phyloP scores from a whole-genome alignment of 2,888 invertebrate species.

The Ectropis crepuscularia region DNA sequence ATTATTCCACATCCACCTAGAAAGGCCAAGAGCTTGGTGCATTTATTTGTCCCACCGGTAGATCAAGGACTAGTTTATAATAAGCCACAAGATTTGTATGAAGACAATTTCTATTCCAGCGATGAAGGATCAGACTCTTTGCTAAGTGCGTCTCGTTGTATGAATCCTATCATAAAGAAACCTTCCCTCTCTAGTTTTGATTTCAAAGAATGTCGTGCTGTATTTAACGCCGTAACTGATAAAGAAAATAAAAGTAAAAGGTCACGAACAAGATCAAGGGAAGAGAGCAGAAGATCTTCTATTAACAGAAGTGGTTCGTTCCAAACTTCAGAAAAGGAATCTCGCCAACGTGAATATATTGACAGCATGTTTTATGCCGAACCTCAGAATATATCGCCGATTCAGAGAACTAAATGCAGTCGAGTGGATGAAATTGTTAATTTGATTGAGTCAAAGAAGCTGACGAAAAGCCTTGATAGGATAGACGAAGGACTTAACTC shows the following conservation, averaged over 20 bases:
- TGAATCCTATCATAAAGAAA: conserved; percentile 69
- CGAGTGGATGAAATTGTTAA: conserved; percentile 81
- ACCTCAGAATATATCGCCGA: conserved; percentile 66
- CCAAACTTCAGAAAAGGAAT: conserved; percentile 75
- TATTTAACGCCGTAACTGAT: conserved; percentile 84
- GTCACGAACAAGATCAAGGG: conserved; percentile 71
- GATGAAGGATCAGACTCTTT: conserved; percentile 90
- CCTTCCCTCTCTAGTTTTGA: conserved; percentile 69
- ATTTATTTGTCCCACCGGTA: conserved; percentile 86
- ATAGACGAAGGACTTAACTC: conserved; percentile 90
- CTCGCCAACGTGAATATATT: conserved; percentile 79
- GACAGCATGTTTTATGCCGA: conserved; percentile 86
- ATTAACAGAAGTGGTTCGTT: conserved; percentile 81
- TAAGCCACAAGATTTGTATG: conserved; percentile 82
- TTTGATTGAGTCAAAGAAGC: conserved; percentile 85
- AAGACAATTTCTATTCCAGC: conserved; percentile 85
- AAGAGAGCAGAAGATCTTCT: conserved; percentile 65
- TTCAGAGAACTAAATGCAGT: conserved; percentile 68
- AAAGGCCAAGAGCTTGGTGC: conserved; percentile 89
- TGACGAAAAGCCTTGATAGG: conserved; percentile 91
- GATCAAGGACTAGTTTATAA: conserved; percentile 85
- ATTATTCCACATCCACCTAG: conserved; percentile 93
- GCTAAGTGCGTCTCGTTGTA: conserved; percentile 86
- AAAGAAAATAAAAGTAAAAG: conserved; percentile 68
- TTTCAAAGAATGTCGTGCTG: conserved; percentile 82